Evolutionary conservation across 2,113 vertebrate genomes (phyloP).

Genomic region (Crotalus helleri): DNA sequence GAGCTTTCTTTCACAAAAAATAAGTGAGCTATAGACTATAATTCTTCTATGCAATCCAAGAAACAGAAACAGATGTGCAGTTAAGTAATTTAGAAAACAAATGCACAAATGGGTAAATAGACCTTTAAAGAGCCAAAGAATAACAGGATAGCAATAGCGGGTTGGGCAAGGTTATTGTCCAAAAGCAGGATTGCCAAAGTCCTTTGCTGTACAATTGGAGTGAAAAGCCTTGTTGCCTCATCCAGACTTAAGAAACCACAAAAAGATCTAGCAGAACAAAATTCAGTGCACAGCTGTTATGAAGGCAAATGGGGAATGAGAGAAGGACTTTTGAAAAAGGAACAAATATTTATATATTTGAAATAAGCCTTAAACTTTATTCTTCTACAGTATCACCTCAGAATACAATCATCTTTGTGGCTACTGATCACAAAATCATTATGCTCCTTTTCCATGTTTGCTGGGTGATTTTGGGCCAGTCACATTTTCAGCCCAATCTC

Average conservation of each 20-base stretch:
- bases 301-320: background rate
- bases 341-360: background rate
- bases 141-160: background rate
- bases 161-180: too few species aligned
- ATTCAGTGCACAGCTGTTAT: background rate
- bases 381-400: background rate
- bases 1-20: background rate
- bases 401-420: background rate
- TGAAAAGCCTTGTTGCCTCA: background rate
- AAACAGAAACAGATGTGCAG: background rate
- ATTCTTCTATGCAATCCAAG: background rate
- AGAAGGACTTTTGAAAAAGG: background rate
- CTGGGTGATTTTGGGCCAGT: background rate
- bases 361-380: background rate
- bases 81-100: background rate
- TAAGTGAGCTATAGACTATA: background rate
- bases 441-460: background rate
- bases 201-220: background rate
- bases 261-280: background rate
- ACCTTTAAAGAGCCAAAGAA: background rate
- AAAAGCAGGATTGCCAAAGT: background rate
- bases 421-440: background rate
- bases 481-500: background rate
- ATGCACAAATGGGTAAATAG: slow-evolving; percentile 30
- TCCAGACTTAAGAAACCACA: background rate